Percentiles rank a stretch among this genome's conserved stretches.
Evolutionary conservation across 2,113 vertebrate genomes (phyloP).

Genomic region (Oryzias curvinotus): DNA sequence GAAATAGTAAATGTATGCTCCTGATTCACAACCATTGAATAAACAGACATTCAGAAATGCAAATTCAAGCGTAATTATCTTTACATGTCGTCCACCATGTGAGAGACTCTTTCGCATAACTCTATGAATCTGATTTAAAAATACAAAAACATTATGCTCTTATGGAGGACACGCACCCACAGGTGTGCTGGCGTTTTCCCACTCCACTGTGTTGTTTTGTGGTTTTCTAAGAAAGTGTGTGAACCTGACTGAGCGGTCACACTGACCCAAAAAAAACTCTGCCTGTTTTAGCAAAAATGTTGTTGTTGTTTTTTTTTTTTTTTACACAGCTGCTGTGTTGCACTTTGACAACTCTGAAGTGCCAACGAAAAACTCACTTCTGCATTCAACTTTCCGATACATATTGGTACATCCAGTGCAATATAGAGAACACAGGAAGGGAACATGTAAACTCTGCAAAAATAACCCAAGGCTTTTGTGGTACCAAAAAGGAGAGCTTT

Average conservation of each 20-base stretch:
- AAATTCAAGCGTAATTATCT: too few species aligned
- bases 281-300: conserved; percentile 1
- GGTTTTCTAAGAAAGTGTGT: not conserved
- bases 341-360: not conserved
- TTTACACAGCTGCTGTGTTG: not conserved
- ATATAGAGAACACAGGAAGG: not conserved
- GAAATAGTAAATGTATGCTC: too few species aligned
- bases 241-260: not conserved
- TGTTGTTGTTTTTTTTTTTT: not conserved
- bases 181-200: conserved; percentile 1
- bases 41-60: too few species aligned
- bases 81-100: too few species aligned
- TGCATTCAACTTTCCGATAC: conserved; percentile 4
- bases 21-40: too few species aligned
- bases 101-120: too few species aligned
- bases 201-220: not conserved
- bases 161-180: conserved; percentile 1
- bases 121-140: too few species aligned
- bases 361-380: not conserved
- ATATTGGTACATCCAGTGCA: not conserved
- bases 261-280: conserved; percentile 16
- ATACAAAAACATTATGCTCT: not conserved
- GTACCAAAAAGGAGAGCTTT: too few species aligned
- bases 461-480: not conserved
- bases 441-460: conserved; percentile 14